phyloP scores from a whole-genome alignment of 2,113 vertebrate species.

The Forbesichthys agassizii region DNA sequence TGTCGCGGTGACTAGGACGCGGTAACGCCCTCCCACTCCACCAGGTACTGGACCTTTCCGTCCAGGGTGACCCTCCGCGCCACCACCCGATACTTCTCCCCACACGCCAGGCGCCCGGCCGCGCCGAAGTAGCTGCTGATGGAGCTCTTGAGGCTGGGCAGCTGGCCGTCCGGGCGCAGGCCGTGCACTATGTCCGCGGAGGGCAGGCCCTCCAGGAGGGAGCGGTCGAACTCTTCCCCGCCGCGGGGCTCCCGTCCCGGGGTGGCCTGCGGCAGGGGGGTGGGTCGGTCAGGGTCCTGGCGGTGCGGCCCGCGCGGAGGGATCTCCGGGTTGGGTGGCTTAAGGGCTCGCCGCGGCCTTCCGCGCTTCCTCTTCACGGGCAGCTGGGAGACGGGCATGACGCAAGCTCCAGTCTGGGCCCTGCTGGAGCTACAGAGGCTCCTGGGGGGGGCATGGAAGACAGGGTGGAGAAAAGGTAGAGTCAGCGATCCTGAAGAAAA shows the following conservation, averaged over 20 bases:
- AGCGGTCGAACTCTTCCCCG: constrained; percentile 69
- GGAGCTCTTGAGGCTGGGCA: constrained; percentile 95
- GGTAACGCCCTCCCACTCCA: constrained; percentile 98
- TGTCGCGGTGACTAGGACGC: constrained; percentile 83
- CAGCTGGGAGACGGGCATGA: constrained; percentile 86
- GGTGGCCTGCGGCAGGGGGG: constrained; percentile 62
- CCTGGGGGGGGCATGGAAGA: constrained; percentile 1
- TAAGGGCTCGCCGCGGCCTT: constrained; percentile 87
- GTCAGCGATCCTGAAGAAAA: background rate
- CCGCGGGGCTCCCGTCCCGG: background rate
- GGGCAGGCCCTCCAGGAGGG: constrained; percentile 85
- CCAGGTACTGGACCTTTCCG: constrained; percentile 97
- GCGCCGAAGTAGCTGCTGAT: constrained; percentile 98
- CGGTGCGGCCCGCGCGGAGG: constrained; percentile 71
- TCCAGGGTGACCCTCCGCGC: constrained; percentile 94
- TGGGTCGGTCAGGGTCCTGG: constrained; percentile 79
- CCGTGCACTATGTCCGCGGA: constrained; percentile 90
- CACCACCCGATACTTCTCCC: constrained; percentile 94
- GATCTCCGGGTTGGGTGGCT: constrained; percentile 87
- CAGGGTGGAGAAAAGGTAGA: background rate
- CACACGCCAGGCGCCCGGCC: constrained; percentile 95
- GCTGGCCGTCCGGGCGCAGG: constrained; percentile 91
- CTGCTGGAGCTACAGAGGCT: constrained; percentile 85
- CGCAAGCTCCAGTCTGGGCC: constrained; percentile 82
- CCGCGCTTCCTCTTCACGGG: constrained; percentile 86